Base-by-base conservation (phyloP, 1,140 invertebrate genomes). In the Lysiphlebus fabarum region DNA sequence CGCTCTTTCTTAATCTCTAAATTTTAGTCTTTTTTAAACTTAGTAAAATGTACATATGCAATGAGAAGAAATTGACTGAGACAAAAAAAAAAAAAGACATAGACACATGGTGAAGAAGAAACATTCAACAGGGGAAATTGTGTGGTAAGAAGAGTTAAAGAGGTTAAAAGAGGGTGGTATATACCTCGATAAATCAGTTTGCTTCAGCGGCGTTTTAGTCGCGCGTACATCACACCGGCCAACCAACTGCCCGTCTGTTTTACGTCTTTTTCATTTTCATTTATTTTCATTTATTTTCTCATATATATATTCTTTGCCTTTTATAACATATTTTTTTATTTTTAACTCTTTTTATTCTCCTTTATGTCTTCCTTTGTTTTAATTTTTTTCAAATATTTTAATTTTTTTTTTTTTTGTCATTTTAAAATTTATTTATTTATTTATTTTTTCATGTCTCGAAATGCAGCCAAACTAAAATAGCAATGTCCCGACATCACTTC, bases 391-490 rank as follows among this genome's bases (percentile, higher is more conserved):
- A 26, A 2, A 8, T 51, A 10, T 38, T 51, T 51, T 51, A 11
- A 51, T n/a, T 34, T n/a, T 40, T 7, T 9, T 34, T 12, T 7
- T 55, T 36, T 36, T 45, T 45, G 9, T 43, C n/a, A 11, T 26
- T 26, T 26, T 26, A 5, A 12, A 17, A 17, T 47, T 14, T 47
- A 2, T 17, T 17, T 17, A 1, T 26, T 14, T 51, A 10, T 38
- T 51, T 51, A 37, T 12, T 37, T 38, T 51, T 40, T 51, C 49
- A 54, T 55, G 58, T 61, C 62, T 62, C 65, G 65, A 61, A 67
- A 69, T 64, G 58, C 62, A 60, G 58, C 67, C 64, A 67, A 65
- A 68, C 65, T 65, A 69, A 69, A 69, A 69, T 69, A 69, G 65
- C 67, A 26, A 26, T 51, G 49, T 12, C 36, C 6, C 49, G 49